Evolutionary conservation across 2,113 vertebrate genomes (phyloP).

Genomic region (Hypocryptadius cinnamomeus): DNA sequence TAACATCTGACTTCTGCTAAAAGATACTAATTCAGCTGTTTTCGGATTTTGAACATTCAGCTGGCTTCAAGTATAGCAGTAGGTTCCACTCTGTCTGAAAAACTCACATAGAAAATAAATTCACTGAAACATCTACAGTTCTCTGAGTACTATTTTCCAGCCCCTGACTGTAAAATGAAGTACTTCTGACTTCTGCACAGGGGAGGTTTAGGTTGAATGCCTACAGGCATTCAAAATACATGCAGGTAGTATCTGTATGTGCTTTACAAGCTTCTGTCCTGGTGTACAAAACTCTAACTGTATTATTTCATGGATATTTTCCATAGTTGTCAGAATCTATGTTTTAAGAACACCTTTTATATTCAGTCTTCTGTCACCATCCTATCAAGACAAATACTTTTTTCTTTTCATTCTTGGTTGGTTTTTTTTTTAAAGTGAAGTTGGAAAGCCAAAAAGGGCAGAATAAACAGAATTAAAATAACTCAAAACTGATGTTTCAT

Average conservation of each 20-base stretch:
- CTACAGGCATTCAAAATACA: not conserved
- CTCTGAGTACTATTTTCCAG: not conserved
- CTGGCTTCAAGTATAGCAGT: not conserved
- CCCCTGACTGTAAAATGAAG: not conserved
- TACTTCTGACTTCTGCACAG: not conserved
- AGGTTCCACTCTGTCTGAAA: not conserved
- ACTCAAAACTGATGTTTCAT: not conserved
- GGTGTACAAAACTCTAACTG: not conserved
- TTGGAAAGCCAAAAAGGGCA: not conserved
- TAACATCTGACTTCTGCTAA: not conserved
- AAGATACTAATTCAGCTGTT: not conserved
- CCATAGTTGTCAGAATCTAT: not conserved
- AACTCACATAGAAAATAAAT: not conserved
- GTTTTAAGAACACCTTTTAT: not conserved
- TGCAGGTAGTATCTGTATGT: not conserved
- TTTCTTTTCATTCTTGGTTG: not conserved
- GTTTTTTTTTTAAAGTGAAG: not conserved
- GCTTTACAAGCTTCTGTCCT: not conserved
- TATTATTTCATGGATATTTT: not conserved
- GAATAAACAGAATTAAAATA: not conserved
- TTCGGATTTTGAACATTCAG: not conserved
- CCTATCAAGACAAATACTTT: not conserved
- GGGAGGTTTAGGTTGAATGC: no score
- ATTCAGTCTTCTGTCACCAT: not conserved
- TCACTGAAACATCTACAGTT: not conserved